These are phyloP conservation scores for Bombyx huttoni DNA, from an alignment of 2,888 invertebrate genomes.

Conservation along the genomic window DNA sequence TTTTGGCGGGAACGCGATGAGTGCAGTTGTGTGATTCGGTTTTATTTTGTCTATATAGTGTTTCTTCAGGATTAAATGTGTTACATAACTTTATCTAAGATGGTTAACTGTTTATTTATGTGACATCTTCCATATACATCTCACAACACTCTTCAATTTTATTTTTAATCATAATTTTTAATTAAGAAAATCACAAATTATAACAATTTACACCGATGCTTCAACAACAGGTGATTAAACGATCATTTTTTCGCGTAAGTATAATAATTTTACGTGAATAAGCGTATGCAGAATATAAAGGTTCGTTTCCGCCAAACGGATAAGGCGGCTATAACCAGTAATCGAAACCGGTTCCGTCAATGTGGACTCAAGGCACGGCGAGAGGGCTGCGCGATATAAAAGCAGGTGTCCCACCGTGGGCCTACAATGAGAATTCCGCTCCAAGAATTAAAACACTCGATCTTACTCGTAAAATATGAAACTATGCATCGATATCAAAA, in stretches of 20 bases:
- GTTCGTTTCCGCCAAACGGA: constrained; percentile 68
- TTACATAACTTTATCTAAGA: no score
- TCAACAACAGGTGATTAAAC: background rate
- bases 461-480: background rate
- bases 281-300: constrained; percentile 47
- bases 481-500: background rate
- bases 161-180: no score
- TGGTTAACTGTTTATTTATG: no score
- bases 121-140: no score
- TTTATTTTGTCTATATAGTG: no score
- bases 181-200: background rate
- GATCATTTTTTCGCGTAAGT: background rate
- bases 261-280: background rate
- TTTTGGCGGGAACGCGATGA: no score
- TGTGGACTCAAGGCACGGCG: constrained; percentile 61
- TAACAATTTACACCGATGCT: background rate
- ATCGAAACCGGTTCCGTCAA: constrained; percentile 67
- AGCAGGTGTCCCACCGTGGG: constrained; percentile 63
- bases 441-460: constrained; percentile 44
- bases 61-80: no score
- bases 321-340: constrained; percentile 67
- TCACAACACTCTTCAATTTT: no score
- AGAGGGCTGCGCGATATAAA: constrained; percentile 65
- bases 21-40: no score
- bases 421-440: constrained; percentile 66